Evolutionary conservation across 1,140 invertebrate genomes (phyloP), one percentile per base, ranked within the genome.

Genomic region (Prorops nasuta): DNA sequence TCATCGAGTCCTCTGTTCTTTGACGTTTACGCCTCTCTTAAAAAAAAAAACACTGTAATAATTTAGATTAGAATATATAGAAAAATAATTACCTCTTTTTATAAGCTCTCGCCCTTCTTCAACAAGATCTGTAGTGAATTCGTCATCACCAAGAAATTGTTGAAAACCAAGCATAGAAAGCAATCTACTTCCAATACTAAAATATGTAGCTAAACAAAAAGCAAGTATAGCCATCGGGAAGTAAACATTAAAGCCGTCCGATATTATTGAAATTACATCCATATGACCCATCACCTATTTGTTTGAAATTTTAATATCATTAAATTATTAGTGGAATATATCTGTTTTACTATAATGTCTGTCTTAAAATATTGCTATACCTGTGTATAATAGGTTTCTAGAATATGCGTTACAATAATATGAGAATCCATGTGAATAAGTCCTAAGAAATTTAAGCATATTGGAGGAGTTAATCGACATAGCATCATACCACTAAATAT

Each of bases 231-330:
- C 84, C 83, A 98, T 98, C 0, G 98, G 98, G 76, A 99, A 98
- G 72, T 99, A 99, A 32, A 99, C 90, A 76, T 99, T 98, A 76
- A 99, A 98, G 16, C 97, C 96, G 76, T 98, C 91, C 2, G 95
- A 94, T 51, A 99, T 92, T 44, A 99, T 93, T 8, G 92, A 88
- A 44, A 99, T 88, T 0, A 99, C 93, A 79, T 99, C 96, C 94
- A 99, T 95, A 68, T 98, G 96, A 16, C 97, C 97, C 96, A 99
- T 99, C 52, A 99, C 90, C 90, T 96, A 72, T n/a, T 28, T n/a
- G n/a, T n/a, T n/a, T n/a, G n/a, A n/a, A n/a, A n/a, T n/a, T n/a
- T n/a, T n/a, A n/a, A n/a, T n/a, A n/a, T n/a, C n/a, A n/a, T n/a
- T 4, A 28, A 28, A 28, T 4, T 10, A 28, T 6, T 28, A 10